Conservation (phyloP, 2,113 vertebrate genomes). For the Peromyscus leucopus region DNA sequence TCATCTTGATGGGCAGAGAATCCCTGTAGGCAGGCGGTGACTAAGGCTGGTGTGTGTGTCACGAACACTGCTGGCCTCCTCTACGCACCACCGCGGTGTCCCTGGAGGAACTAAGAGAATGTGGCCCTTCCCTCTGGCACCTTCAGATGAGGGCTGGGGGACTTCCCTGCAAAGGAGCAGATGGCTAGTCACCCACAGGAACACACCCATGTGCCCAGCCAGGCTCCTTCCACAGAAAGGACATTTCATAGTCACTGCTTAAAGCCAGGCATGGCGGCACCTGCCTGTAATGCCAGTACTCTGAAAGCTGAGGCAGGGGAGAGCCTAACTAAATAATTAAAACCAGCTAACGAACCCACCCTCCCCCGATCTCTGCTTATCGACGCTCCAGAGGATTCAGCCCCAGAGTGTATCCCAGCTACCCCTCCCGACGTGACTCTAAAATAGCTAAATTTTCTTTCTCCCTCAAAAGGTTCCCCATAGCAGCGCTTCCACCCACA, state of each 20-base stretch:
- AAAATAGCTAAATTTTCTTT: conserved; percentile 54
- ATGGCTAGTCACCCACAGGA: neutral
- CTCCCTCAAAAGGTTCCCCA: conserved; percentile 61
- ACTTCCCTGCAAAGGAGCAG: conserved; percentile 54
- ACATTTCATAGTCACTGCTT: neutral
- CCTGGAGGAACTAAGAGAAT: neutral
- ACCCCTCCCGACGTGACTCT: neutral
- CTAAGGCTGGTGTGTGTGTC: conserved; percentile 68
- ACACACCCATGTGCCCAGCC: neutral
- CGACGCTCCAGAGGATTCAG: neutral
- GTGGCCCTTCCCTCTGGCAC: neutral
- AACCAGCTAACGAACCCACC: neutral
- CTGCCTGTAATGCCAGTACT: neutral
- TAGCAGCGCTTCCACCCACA: conserved; percentile 35
- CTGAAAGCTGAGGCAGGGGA: too few relatives aligned
- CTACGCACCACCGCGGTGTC: neutral
- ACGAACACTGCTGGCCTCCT: neutral
- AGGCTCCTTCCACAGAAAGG: neutral
- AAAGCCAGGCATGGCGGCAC: neutral
- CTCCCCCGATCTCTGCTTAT: too few relatives aligned
- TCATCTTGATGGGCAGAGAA: conserved; percentile 37
- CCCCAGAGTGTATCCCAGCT: neutral
- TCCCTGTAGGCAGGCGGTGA: conserved; percentile 29
- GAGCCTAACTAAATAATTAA: neutral
- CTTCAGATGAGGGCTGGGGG: neutral